Evolutionary conservation across 2,888 invertebrate species (phyloP).

Genomic region (Allolobophora icterica): DNA sequence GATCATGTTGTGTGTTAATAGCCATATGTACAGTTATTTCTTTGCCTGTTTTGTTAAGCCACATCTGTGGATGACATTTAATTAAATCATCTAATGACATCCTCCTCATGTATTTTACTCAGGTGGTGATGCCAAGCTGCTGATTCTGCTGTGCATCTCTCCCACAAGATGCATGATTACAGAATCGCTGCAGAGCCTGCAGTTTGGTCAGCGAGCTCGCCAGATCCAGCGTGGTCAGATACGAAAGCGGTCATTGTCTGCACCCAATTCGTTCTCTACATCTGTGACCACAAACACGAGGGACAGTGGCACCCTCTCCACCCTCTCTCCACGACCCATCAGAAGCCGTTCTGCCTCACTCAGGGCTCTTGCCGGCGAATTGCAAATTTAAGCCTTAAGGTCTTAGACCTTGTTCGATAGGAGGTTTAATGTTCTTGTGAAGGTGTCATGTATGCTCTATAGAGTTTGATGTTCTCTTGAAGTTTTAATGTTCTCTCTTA

Average conservation of each 20-base stretch:
- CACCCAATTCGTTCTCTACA: conserved; percentile 13
- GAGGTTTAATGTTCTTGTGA: background rate
- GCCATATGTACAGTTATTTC: background rate
- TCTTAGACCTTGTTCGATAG: background rate
- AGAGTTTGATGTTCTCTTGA: background rate
- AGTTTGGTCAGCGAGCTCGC: conserved; percentile 59
- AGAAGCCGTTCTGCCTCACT: conserved; percentile 15
- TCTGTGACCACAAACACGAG: background rate
- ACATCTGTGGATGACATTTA: background rate
- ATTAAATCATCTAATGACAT: background rate
- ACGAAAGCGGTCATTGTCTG: conserved; percentile 28
- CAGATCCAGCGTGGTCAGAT: conserved; percentile 60
- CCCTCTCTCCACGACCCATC: background rate
- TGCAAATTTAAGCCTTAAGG: background rate
- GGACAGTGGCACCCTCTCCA: background rate
- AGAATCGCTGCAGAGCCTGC: conserved; percentile 59
- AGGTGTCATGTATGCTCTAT: background rate
- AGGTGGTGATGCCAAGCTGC: conserved; percentile 61
- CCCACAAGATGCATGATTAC: conserved; percentile 57
- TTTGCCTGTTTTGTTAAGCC: background rate
- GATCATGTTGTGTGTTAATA: background rate
- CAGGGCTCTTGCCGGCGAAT: background rate
- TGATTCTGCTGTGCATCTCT: conserved; percentile 58
- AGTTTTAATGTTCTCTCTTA: background rate
- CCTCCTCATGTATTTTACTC: conserved; percentile 12